Evolutionary conservation across 2,888 invertebrate genomes (phyloP).

Genomic region (Eueremaeus valkanovi): DNA sequence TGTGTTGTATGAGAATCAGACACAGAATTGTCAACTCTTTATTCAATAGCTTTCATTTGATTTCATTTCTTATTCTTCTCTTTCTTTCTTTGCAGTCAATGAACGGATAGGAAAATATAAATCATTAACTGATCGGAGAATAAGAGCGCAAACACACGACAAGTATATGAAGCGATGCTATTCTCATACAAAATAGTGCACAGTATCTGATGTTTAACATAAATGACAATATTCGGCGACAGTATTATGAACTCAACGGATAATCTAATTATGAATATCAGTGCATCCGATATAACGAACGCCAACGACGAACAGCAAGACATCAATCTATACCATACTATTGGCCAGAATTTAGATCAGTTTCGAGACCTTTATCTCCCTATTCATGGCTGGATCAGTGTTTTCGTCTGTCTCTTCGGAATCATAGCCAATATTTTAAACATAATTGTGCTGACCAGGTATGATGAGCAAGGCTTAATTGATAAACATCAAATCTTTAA

Average conservation of each 20-base stretch:
- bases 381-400: conserved; percentile 76
- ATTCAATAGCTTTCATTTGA: no score
- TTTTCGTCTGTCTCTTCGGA: conserved; percentile 82
- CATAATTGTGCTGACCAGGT: conserved; percentile 72
- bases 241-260: neutral
- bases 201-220: no score
- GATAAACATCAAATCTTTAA: neutral
- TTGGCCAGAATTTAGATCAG: neutral
- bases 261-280: neutral
- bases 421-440: conserved; percentile 84
- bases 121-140: neutral
- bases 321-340: neutral
- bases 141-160: neutral
- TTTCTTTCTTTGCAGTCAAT: neutral
- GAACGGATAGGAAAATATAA: neutral
- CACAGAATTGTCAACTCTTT: no score
- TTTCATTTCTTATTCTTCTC: no score
- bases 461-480: no score
- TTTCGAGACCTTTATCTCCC: conserved; percentile 11
- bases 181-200: no score
- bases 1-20: no score
- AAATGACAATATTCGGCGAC: no score
- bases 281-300: neutral
- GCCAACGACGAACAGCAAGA: neutral
- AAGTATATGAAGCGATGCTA: neutral